A percentile compares a stretch with the other conserved stretches of the same genome.
Evolutionary conservation across 2,113 vertebrate species (phyloP).

Genomic region (Tetrao urogallus): DNA sequence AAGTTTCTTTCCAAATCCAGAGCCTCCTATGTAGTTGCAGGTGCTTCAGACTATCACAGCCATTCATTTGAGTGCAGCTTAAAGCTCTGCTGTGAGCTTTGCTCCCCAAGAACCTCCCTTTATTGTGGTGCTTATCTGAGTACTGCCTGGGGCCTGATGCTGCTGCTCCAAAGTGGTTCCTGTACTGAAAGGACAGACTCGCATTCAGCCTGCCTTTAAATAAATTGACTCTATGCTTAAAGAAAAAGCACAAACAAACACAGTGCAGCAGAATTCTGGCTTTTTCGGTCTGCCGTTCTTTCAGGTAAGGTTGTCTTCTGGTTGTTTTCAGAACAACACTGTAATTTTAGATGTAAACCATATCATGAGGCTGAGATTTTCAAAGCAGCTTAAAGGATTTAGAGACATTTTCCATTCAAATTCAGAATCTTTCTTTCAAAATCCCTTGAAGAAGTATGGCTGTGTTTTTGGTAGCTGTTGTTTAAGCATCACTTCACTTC

Average conservation of each 20-base stretch:
- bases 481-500: slow-evolving; percentile 11
- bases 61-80: neutral
- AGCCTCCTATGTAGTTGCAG: neutral
- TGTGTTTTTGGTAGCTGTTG: neutral
- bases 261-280: neutral
- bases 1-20: slow-evolving; percentile 14
- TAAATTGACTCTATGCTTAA: neutral
- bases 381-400: slow-evolving; percentile 68
- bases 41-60: neutral
- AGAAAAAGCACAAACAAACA: neutral
- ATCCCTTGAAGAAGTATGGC: slow-evolving; percentile 18
- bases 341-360: slow-evolving; percentile 50
- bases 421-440: slow-evolving; percentile 56
- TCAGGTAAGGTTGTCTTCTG: neutral
- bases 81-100: neutral
- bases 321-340: slow-evolving; percentile 16
- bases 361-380: slow-evolving; percentile 52
- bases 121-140: neutral
- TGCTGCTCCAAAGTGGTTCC: neutral
- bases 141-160: neutral
- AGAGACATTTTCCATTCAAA: slow-evolving; percentile 67
- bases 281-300: neutral
- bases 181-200: neutral
- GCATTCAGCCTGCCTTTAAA: neutral
- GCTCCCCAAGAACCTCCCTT: neutral